A percentile compares a stretch with the other conserved stretches of the same genome.
Evolutionary conservation across 2,113 vertebrate species (phyloP).

Genomic region (Prochilodus magdalenae): DNA sequence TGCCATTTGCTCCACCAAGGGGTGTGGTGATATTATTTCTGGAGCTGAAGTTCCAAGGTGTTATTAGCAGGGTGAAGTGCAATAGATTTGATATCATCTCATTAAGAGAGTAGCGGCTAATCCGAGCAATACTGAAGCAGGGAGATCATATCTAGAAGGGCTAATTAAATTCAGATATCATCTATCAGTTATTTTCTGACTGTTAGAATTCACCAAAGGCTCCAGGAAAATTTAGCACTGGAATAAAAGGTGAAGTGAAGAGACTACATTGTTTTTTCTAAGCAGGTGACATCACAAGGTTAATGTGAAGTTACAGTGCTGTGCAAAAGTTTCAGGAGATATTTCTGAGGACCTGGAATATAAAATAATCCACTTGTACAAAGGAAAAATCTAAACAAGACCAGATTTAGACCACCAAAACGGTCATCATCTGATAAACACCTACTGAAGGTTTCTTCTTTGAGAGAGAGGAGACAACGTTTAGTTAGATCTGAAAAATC

Average conservation of each 20-base stretch:
- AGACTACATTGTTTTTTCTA: not conserved
- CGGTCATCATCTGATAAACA: too few relatives aligned
- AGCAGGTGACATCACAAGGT: not conserved
- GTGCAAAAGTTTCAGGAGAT: too few relatives aligned
- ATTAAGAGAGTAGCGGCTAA: constrained; percentile 1
- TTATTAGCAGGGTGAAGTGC: not conserved
- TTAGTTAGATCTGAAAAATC: too few relatives aligned
- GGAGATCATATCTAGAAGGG: constrained; percentile 4
- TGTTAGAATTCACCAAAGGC: constrained; percentile 1
- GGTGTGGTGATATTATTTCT: not conserved
- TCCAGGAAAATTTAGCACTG: not conserved
- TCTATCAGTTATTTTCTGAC: not conserved
- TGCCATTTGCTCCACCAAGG: constrained; percentile 27
- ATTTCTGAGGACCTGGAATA: too few relatives aligned
- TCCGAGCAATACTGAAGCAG: not conserved
- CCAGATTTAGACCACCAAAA: too few relatives aligned
- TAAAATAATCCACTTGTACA: too few relatives aligned
- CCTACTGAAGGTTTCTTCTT: too few relatives aligned
- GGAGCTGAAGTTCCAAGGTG: not conserved
- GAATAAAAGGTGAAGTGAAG: not conserved
- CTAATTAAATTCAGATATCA: constrained; percentile 4
- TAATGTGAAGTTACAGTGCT: not conserved
- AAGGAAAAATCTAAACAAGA: too few relatives aligned
- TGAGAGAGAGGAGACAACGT: too few relatives aligned
- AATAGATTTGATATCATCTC: not conserved